Conservation (phyloP, 2,113 vertebrate genomes). For the Larimichthys polyactis region DNA sequence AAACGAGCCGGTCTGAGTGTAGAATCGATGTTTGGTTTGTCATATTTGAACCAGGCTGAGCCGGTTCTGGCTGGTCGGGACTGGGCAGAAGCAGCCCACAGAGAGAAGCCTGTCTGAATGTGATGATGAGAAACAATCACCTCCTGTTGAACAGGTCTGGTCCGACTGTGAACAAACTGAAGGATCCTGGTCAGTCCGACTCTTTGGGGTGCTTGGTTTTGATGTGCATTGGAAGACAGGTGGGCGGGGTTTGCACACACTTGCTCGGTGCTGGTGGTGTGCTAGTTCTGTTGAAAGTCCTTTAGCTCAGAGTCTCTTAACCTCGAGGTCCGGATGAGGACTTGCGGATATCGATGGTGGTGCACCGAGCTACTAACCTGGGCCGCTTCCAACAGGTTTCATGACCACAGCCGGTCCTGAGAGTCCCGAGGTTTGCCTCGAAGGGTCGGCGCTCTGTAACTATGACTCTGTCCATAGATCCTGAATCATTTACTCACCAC, state of each 20-base stretch:
- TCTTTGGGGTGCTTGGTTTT: constrained; percentile 3
- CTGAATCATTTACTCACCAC: constrained; percentile 12
- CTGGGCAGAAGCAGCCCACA: neutral
- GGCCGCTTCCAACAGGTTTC: constrained; percentile 3
- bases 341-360: neutral
- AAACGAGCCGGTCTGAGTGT: too few species aligned
- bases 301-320: constrained; percentile 1
- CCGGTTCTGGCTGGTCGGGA: neutral
- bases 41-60: neutral
- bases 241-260: constrained; percentile 11
- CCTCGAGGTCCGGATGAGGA: neutral
- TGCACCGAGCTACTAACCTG: neutral
- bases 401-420: neutral
- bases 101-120: constrained; percentile 46
- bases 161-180: constrained; percentile 49
- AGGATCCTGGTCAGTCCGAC: constrained; percentile 19
- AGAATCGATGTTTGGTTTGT: too few species aligned
- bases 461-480: constrained; percentile 35
- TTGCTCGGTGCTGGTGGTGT: neutral
- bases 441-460: constrained; percentile 10
- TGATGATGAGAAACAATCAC: constrained; percentile 50
- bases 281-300: neutral
- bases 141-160: constrained; percentile 26
- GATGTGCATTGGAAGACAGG: neutral
- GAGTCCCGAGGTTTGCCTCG: neutral